These are phyloP conservation scores for Dorcus parallelipipedus DNA, from an alignment of 2,888 invertebrate species.

Conservation along the genomic window DNA sequence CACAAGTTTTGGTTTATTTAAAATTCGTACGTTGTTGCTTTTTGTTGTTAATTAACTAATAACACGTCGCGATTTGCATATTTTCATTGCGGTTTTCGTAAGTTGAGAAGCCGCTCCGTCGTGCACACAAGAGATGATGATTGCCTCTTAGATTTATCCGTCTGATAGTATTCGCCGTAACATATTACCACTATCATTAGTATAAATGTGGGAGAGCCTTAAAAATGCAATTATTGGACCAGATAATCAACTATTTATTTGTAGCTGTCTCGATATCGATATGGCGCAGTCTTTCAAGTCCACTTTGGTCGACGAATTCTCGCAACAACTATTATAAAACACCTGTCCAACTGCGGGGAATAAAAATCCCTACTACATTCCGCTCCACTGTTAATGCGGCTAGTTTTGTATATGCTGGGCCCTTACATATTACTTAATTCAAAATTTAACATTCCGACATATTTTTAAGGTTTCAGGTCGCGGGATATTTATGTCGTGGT, in stretches of 20 bases:
- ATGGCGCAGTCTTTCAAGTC: constrained; percentile 6
- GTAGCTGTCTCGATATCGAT: constrained; percentile 5
- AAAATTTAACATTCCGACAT: constrained; percentile 2
- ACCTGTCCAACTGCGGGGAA: constrained; percentile 26
- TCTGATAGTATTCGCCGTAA: neutral
- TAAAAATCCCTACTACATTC: constrained; percentile 24
- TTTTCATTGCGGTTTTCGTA: too few relatives aligned
- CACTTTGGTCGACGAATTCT: constrained; percentile 14
- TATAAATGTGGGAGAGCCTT: neutral
- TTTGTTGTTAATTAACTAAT: too few relatives aligned
- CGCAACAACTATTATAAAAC: constrained; percentile 21
- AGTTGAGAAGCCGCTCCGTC: too few relatives aligned
- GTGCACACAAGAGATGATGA: too few relatives aligned
- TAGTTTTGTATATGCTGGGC: constrained; percentile 14
- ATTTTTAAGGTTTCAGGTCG: neutral
- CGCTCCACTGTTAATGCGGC: constrained; percentile 22
- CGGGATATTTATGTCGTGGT: too few relatives aligned
- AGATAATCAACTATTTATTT: constrained; percentile 5
- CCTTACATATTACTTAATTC: constrained; percentile 17
- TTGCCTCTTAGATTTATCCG: too few relatives aligned
- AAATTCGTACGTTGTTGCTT: too few relatives aligned
- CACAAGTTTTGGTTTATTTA: too few relatives aligned
- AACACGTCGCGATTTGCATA: too few relatives aligned
- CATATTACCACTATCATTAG: constrained; percentile 1
- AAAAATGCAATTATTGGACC: constrained; percentile 5